Conservation (phyloP, 2,888 invertebrate species). For the Drosophila ustulata region DNA sequence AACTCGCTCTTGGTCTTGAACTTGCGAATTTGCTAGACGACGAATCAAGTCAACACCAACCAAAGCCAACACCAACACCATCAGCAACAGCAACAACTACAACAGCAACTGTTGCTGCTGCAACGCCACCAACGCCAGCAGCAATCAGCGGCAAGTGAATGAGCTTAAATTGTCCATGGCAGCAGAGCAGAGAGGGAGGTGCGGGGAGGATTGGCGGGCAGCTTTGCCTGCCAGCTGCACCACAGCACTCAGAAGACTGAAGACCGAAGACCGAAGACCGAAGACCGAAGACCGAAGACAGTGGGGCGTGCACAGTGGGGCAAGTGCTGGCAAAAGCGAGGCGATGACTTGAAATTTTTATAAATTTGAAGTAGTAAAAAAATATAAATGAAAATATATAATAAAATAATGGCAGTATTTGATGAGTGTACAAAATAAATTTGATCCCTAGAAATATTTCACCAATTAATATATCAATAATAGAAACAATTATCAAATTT, state of each 20-base stretch:
- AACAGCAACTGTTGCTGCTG: slow-evolving; percentile 28
- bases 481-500: no score
- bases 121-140: slow-evolving; percentile 66
- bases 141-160: slow-evolving; percentile 79
- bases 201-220: neutral
- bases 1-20: slow-evolving; percentile 67
- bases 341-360: no score
- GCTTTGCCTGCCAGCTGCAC: slow-evolving; percentile 40
- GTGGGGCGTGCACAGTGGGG: slow-evolving; percentile 8
- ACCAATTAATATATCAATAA: no score
- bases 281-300: slow-evolving; percentile 1
- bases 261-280: neutral
- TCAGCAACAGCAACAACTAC: slow-evolving; percentile 46
- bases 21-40: slow-evolving; percentile 77
- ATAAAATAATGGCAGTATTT: no score
- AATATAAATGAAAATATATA: no score
- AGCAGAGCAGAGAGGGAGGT: slow-evolving; percentile 1
- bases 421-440: no score
- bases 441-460: no score
- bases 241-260: slow-evolving; percentile 1
- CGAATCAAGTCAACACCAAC: slow-evolving; percentile 40
- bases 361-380: no score
- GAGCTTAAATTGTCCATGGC: slow-evolving; percentile 76
- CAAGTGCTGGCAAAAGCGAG: neutral
- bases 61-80: neutral